These are phyloP conservation scores for Vicugna pacos DNA, from an alignment of 2,113 vertebrate genomes.

Conservation along the genomic window DNA sequence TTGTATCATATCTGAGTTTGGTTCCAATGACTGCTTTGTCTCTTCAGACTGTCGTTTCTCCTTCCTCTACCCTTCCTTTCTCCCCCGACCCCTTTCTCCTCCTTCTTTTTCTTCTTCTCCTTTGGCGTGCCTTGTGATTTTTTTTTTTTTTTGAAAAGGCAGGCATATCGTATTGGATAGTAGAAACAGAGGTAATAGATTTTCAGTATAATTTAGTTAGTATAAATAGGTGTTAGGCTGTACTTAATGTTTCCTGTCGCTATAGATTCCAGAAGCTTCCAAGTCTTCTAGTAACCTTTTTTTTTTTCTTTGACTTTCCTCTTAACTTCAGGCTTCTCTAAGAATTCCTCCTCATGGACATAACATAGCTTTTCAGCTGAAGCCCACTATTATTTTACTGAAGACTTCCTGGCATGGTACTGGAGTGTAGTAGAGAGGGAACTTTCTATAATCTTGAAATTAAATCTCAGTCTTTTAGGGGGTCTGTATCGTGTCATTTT, in stretches of 20 bases:
- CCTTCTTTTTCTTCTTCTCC: neutral
- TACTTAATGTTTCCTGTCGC: neutral
- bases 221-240: neutral
- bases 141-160: neutral
- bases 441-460: neutral
- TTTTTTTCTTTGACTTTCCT: neutral
- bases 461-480: neutral
- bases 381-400: neutral
- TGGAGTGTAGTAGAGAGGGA: neutral
- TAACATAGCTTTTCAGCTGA: neutral
- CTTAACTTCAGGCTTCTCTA: neutral
- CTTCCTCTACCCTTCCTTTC: neutral
- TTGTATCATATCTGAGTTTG: neutral
- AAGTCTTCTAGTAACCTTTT: neutral
- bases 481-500: neutral
- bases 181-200: neutral
- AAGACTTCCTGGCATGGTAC: neutral
- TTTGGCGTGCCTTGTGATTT: neutral
- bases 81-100: neutral
- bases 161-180: neutral
- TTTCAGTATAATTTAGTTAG: neutral
- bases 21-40: neutral
- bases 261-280: neutral
- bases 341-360: neutral
- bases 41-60: neutral